Evolutionary conservation across 2,797 vertebrate genomes (phyloP), one percentile per base, ranked within the genome.

Genomic region (Sandelia bainsii): DNA sequence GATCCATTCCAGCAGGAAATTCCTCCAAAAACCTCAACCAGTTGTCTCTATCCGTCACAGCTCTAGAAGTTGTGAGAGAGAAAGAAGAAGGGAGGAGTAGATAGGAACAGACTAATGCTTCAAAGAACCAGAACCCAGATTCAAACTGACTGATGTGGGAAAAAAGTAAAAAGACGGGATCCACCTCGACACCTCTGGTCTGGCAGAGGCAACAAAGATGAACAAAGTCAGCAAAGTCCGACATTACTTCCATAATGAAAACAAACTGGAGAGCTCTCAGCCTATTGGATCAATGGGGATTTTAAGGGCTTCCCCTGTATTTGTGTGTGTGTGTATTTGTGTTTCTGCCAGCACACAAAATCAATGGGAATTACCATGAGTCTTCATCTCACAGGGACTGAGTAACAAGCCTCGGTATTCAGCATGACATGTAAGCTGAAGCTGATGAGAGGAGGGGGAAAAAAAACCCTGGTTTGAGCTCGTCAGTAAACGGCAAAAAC

Each of bases 351-450:
- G 65, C 79, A 63, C 81, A 80, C 68, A 82, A 86, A 90, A 92
- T 93, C 91, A 89, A 89, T 90, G 79, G 69, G 81, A 83, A 87
- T 92, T 90, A 90, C 85, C 79, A 83, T 53, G 67, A 84, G 79
- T 81, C 80, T 85, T 77, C 75, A 86, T 87, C 83, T 86, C 86
- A 53, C 64, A 59, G 66, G 46, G 59, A 64, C 75, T 80, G 72
- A 81, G 74, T 78, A 90, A 88, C 73, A 89, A 83, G 77, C 81
- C 57, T 63, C 20, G 76, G 69, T 76, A 77, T 89, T 91, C 83
- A 89, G 86, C 77, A 78, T 80, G 81, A 80, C 75, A 76, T 74
- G 64, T 61, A 69, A 85, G 75, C 73, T 60, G 64, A 59, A 75
- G 77, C 73, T 80, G 83, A 87, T 77, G 85, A 87, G 75, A 72